Evolutionary conservation across 2,113 vertebrate genomes (phyloP).

Genomic region (Gadus chalcogrammus): DNA sequence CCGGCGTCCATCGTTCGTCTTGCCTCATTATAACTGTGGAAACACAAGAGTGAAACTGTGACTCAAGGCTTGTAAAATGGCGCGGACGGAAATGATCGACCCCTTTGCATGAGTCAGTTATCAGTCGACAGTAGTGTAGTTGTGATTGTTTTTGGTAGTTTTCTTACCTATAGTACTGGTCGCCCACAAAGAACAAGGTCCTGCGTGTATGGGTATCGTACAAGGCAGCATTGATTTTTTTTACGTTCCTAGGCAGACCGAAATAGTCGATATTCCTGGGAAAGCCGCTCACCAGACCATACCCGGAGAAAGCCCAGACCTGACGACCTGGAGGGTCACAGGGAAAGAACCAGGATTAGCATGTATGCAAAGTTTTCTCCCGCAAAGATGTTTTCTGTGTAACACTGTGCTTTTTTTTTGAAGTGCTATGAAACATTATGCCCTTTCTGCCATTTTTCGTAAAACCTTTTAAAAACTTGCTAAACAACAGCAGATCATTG

Average conservation of each 20-base stretch:
- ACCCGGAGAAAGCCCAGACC: conserved; percentile 82
- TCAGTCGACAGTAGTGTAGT: no score
- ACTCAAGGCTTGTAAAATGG: background rate
- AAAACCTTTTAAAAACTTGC: background rate
- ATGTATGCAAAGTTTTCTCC: background rate
- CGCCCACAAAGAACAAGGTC: conserved; percentile 79
- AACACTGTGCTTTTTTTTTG: no score
- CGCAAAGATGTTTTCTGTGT: no score
- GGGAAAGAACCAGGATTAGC: background rate
- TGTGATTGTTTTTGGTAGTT: no score
- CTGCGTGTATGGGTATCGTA: conserved; percentile 65
- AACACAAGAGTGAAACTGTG: background rate
- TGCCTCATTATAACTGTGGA: conserved; percentile 78
- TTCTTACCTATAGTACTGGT: conserved; percentile 83
- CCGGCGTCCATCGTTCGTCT: conserved; percentile 73
- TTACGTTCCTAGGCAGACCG: conserved; percentile 72
- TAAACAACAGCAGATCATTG: no score
- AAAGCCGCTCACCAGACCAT: conserved; percentile 73
- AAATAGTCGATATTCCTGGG: conserved; percentile 73
- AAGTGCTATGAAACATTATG: no score
- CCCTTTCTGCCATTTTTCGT: no score
- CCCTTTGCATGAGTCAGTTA: background rate
- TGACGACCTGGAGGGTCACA: conserved; percentile 61
- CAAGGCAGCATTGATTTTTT: conserved; percentile 80
- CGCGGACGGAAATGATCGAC: background rate